Percentiles rank a stretch among this genome's conserved stretches.
These are phyloP conservation scores for Aphelenchoides avenae DNA, from an alignment of 1,140 invertebrate species.

Conservation along the genomic window DNA sequence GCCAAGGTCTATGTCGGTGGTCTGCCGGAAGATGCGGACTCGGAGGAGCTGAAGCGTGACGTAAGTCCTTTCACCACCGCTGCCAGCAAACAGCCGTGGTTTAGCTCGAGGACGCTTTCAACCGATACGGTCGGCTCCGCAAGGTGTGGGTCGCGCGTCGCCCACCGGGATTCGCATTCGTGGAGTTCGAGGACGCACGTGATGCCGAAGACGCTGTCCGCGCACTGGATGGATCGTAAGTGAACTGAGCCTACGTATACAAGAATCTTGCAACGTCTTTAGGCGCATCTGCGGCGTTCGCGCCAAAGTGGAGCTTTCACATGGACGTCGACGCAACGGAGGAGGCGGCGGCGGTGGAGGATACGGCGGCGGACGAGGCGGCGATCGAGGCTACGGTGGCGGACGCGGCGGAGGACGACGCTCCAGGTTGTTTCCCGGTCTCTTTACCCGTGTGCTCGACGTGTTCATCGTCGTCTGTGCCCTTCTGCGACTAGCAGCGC, in stretches of 20 bases:
- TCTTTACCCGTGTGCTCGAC: too few relatives aligned
- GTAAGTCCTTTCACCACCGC: too few relatives aligned
- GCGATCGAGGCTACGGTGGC: slow-evolving; percentile 24
- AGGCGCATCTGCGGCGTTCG: slow-evolving; percentile 58
- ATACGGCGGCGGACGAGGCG: slow-evolving; percentile 32
- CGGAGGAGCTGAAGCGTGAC: slow-evolving; percentile 49
- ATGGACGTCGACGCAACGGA: slow-evolving; percentile 40
- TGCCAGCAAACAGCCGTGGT: slow-evolving; percentile 11
- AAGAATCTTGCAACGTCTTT: slow-evolving; percentile 15
- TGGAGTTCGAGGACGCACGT: slow-evolving; percentile 87
- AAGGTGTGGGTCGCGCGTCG: slow-evolving; percentile 93
- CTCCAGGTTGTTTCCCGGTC: too few relatives aligned
- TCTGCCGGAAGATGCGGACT: slow-evolving; percentile 64
- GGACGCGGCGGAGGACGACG: slow-evolving; percentile 25
- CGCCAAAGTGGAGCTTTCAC: slow-evolving; percentile 54
- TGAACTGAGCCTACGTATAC: slow-evolving; percentile 12
- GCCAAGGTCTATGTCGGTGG: slow-evolving; percentile 96
- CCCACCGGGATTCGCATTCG: slow-evolving; percentile 88
- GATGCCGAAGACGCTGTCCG: slow-evolving; percentile 91
- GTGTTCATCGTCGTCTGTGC: too few relatives aligned
- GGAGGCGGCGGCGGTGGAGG: slow-evolving; percentile 40
- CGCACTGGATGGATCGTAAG: slow-evolving; percentile 74
- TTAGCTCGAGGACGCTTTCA: slow-evolving; percentile 82
- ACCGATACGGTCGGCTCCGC: slow-evolving; percentile 83
- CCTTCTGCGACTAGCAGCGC: too few relatives aligned